Evolutionary conservation across 2,797 vertebrate species (phyloP).

Genomic region (Peromyscus aztecus): DNA sequence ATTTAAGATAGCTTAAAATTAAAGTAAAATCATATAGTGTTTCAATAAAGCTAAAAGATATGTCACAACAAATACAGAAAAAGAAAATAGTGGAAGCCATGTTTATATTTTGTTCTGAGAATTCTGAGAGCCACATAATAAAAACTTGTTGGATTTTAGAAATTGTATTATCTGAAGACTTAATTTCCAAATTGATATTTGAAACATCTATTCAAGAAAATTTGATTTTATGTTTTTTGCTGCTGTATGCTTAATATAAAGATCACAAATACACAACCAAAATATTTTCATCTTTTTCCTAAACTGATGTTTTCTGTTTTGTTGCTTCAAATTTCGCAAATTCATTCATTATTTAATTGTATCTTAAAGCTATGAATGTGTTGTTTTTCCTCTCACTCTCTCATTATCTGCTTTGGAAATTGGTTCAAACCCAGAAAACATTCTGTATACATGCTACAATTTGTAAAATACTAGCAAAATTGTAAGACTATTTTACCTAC

Average conservation of each 20-base stretch:
- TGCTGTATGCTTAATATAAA: background rate
- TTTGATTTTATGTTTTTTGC: conserved; percentile 30
- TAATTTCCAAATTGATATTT: conserved; percentile 11
- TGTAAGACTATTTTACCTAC: background rate
- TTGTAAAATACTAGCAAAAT: background rate
- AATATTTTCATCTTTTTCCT: background rate
- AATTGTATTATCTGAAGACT: background rate
- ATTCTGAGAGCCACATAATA: background rate
- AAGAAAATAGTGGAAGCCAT: background rate
- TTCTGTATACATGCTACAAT: background rate
- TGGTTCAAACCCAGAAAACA: background rate
- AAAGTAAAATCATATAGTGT: background rate
- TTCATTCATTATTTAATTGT: conserved; percentile 29
- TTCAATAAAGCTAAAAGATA: background rate
- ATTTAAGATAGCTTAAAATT: background rate
- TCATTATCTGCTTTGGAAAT: background rate
- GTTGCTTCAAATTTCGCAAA: background rate
- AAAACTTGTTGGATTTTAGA: background rate
- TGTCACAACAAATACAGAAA: background rate
- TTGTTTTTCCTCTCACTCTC: background rate
- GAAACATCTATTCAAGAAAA: background rate
- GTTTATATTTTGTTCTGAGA: background rate
- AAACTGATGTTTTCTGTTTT: background rate
- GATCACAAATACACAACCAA: background rate
- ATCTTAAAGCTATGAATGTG: background rate